Evolutionary conservation across 1,140 invertebrate genomes (phyloP).

Genomic region (Dysdera silvatica): DNA sequence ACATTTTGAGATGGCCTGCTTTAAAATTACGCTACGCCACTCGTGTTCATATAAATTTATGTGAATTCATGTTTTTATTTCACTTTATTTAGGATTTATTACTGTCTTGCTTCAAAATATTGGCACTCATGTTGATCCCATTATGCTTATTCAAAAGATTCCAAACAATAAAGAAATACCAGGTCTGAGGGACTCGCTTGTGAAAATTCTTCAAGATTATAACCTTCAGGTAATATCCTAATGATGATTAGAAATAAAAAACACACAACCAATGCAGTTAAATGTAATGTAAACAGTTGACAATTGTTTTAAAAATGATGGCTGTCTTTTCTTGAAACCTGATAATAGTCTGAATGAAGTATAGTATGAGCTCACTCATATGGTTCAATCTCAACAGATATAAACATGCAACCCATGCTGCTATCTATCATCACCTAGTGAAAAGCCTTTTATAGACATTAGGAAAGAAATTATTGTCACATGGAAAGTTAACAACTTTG

Average conservation of each 20-base stretch:
- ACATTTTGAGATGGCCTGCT: too few relatives aligned
- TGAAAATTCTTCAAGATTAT: constrained; percentile 93
- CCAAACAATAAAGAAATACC: constrained; percentile 73
- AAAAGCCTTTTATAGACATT: too few relatives aligned
- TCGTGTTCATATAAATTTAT: too few relatives aligned
- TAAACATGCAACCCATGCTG: not conserved
- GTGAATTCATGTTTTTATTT: constrained; percentile 11
- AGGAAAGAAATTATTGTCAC: too few relatives aligned
- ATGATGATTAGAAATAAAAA: not conserved
- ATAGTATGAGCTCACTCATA: not conserved
- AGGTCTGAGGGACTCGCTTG: constrained; percentile 77
- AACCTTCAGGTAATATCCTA: constrained; percentile 81
- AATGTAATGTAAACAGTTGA: not conserved
- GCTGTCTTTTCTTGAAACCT: not conserved
- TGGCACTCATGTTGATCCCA: constrained; percentile 84
- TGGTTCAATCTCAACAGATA: not conserved
- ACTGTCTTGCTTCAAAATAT: constrained; percentile 68
- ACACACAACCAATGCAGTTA: not conserved
- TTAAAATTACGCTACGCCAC: too few relatives aligned
- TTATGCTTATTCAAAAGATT: constrained; percentile 73
- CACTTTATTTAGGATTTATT: constrained; percentile 58
- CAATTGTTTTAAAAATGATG: not conserved
- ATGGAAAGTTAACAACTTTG: too few relatives aligned
- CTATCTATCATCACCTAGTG: too few relatives aligned
- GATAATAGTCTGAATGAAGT: not conserved